Percentiles rank a stretch among this genome's conserved stretches.
phyloP scores from a whole-genome alignment of 2,888 invertebrate species.

The Melanargia galathea region DNA sequence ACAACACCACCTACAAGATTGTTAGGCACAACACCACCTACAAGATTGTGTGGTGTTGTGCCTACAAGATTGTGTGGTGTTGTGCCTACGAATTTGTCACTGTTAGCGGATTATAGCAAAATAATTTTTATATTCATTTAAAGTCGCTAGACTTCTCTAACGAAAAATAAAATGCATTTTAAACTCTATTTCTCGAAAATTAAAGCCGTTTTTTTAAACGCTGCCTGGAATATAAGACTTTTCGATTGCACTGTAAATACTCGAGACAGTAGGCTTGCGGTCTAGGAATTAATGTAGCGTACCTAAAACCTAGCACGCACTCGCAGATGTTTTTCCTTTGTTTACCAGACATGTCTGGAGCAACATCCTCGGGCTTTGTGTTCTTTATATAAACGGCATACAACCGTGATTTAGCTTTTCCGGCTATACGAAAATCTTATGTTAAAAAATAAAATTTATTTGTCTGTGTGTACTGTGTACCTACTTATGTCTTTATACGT shows the following conservation, averaged over 20 bases:
- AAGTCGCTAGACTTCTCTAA: slow-evolving; percentile 28
- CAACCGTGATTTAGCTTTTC: not conserved
- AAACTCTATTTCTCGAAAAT: not conserved
- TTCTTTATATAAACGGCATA: slow-evolving; percentile 5
- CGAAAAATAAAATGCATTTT: slow-evolving; percentile 2
- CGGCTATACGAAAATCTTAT: not conserved
- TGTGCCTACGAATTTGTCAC: too few relatives aligned
- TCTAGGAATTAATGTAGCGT: slow-evolving; percentile 76
- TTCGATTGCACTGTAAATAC: slow-evolving; percentile 46
- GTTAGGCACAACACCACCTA: too few relatives aligned
- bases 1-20: too few relatives aligned
- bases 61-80: too few relatives aligned
- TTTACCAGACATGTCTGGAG: slow-evolving; percentile 51
- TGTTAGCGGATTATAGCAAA: too few relatives aligned
- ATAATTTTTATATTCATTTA: too few relatives aligned
- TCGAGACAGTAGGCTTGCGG: slow-evolving; percentile 74
- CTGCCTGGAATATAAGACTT: slow-evolving; percentile 24
- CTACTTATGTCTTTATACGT: too few relatives aligned
- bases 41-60: too few relatives aligned
- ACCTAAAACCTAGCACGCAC: slow-evolving; percentile 71
- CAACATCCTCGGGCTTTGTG: slow-evolving; percentile 48
- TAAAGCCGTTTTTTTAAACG: slow-evolving; percentile 12
- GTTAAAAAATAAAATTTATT: not conserved
- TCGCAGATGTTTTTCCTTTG: slow-evolving; percentile 59
- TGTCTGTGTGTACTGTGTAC: too few relatives aligned